Percentiles rank a stretch among this genome's conserved stretches.
These are phyloP conservation scores for Panagrolaimus sp. DNA, from an alignment of 1,140 invertebrate genomes.

Conservation along the genomic window DNA sequence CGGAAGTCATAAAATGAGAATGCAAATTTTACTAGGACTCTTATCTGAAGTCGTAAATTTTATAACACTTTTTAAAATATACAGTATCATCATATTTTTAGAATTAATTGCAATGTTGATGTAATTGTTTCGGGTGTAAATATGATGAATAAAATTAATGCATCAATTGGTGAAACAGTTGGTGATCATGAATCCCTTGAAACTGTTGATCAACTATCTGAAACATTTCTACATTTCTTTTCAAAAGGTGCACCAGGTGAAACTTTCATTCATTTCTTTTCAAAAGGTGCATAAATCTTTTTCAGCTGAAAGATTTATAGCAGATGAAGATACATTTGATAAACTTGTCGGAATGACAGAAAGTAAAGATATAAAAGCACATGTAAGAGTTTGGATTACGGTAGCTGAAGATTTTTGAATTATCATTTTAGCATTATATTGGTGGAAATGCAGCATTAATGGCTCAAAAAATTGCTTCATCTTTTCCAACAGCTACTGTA, in stretches of 20 bases:
- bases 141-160: slow-evolving; percentile 54
- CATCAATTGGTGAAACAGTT: slow-evolving; percentile 34
- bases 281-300: slow-evolving; percentile 60
- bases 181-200: slow-evolving; percentile 53
- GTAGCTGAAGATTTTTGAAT: too few species aligned
- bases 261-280: slow-evolving; percentile 61
- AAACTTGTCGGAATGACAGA: slow-evolving; percentile 49
- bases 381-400: background rate
- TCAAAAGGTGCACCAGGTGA: slow-evolving; percentile 60
- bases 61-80: slow-evolving; percentile 16
- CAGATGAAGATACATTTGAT: slow-evolving; percentile 55
- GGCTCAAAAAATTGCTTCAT: slow-evolving; percentile 59
- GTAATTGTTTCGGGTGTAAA: slow-evolving; percentile 60
- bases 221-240: slow-evolving; percentile 61
- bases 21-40: too few species aligned
- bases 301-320: slow-evolving; percentile 60
- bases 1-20: too few species aligned
- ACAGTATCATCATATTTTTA: slow-evolving; percentile 37
- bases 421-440: slow-evolving; percentile 51
- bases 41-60: background rate
- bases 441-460: slow-evolving; percentile 63
- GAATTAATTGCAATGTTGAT: slow-evolving; percentile 62
- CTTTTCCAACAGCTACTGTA: slow-evolving; percentile 56
- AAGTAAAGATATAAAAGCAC: slow-evolving; percentile 33
- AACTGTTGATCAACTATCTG: slow-evolving; percentile 57